A percentile compares a stretch with the other conserved stretches of the same genome.
phyloP scores from a whole-genome alignment of 2,797 vertebrate genomes.

The Rachycentron canadum region DNA sequence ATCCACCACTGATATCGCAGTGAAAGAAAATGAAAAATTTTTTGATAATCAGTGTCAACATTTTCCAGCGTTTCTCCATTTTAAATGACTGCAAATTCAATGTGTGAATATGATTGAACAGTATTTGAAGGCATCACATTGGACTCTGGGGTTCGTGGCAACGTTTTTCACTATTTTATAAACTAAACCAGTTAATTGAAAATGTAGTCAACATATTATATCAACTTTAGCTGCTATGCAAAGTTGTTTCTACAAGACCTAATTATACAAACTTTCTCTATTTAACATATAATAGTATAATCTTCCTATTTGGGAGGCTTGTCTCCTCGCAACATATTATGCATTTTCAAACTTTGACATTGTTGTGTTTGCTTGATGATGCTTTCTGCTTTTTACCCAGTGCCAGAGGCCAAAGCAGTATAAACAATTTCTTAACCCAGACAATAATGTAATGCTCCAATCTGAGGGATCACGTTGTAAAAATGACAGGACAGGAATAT shows the following conservation, averaged over 20 bases:
- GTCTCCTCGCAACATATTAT: no score
- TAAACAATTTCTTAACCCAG: background rate
- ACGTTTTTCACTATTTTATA: background rate
- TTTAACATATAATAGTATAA: background rate
- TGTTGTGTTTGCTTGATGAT: background rate
- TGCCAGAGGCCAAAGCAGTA: background rate
- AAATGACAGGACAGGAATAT: background rate
- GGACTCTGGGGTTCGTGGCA: background rate
- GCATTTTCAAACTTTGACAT: background rate
- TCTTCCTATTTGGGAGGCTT: background rate
- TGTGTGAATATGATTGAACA: background rate
- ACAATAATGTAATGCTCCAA: background rate
- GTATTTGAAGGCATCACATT: background rate
- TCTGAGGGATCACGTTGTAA: background rate
- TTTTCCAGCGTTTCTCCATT: background rate
- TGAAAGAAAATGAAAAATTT: background rate
- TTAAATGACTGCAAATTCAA: background rate
- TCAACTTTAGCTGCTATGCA: background rate
- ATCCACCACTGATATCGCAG: conserved; percentile 1
- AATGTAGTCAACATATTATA: background rate
- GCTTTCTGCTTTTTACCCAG: background rate
- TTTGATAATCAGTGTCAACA: background rate
- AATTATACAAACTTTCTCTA: background rate
- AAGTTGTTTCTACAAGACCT: background rate
- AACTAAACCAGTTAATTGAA: background rate